Percentiles rank a stretch among this genome's conserved stretches.
Conservation (phyloP, 1,140 invertebrate genomes). For the Micrasema minimum region DNA sequence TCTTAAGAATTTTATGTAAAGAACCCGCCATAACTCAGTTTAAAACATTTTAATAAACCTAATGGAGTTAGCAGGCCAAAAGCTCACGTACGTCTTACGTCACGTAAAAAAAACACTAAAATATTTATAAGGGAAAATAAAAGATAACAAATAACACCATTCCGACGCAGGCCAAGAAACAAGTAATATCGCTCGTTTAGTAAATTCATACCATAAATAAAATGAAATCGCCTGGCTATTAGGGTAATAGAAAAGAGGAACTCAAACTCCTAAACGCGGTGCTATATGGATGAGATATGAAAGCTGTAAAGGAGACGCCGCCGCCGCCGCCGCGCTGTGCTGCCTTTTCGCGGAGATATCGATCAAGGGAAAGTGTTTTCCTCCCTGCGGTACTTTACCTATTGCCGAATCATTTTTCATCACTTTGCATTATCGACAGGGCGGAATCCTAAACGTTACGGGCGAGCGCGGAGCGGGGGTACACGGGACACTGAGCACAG, state of each 20-base stretch:
- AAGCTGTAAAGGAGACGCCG: conserved; percentile 38
- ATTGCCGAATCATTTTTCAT: conserved; percentile 39
- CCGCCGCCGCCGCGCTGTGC: too few relatives aligned
- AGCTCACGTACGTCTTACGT: conserved; percentile 23
- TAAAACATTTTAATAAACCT: conserved; percentile 53
- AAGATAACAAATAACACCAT: conserved; percentile 54
- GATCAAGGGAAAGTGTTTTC: conserved; percentile 51
- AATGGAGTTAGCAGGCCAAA: conserved; percentile 46
- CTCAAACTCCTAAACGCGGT: conserved; percentile 47
- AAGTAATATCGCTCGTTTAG: conserved; percentile 54
- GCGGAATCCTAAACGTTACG: conserved; percentile 21
- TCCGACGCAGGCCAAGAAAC: conserved; percentile 53
- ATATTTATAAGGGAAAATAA: conserved; percentile 54
- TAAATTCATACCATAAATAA: conserved; percentile 55
- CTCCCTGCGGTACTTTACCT: conserved; percentile 20
- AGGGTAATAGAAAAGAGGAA: conserved; percentile 54
- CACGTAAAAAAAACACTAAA: conserved; percentile 47
- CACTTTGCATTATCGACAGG: conserved; percentile 36
- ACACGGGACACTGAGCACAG: too few relatives aligned
- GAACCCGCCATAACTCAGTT: conserved; percentile 48
- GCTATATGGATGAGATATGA: conserved; percentile 51
- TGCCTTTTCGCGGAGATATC: conserved; percentile 45
- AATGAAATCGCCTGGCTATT: conserved; percentile 54
- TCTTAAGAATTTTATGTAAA: conserved; percentile 33
- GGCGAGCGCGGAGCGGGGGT: too few relatives aligned